Conservation (phyloP, 2,888 invertebrate genomes). For the Leptogaster cylindrica region DNA sequence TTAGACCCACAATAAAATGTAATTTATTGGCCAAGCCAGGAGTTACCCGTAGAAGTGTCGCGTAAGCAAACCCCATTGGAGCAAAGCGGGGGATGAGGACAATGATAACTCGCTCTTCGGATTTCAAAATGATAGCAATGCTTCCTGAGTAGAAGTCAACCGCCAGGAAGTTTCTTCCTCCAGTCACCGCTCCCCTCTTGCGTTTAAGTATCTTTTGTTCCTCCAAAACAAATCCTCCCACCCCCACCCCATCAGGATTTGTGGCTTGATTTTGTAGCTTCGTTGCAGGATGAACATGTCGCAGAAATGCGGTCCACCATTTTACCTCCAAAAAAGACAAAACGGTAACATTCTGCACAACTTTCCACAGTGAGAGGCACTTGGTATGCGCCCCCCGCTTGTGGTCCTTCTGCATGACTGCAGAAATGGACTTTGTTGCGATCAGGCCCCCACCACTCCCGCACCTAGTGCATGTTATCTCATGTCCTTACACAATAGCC, state of each 20-base stretch:
- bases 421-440: background rate
- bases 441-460: too few relatives aligned
- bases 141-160: slow-evolving; percentile 50
- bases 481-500: too few relatives aligned
- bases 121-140: slow-evolving; percentile 46
- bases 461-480: too few relatives aligned
- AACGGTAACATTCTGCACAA: slow-evolving; percentile 42
- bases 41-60: background rate
- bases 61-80: slow-evolving; percentile 4
- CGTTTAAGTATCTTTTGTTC: slow-evolving; percentile 15
- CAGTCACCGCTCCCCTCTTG: background rate
- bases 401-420: too few relatives aligned
- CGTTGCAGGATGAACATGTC: background rate
- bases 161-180: slow-evolving; percentile 47
- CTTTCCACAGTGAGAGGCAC: slow-evolving; percentile 39
- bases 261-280: slow-evolving; percentile 16
- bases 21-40: slow-evolving; percentile 46
- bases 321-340: background rate
- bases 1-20: slow-evolving; percentile 53
- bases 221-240: too few relatives aligned
- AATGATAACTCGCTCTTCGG: slow-evolving; percentile 17
- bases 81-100: too few relatives aligned
- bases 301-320: background rate
- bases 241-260: background rate
- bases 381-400: too few relatives aligned